Evolutionary conservation across 2,113 vertebrate species (phyloP), one percentile per base, ranked within the genome.

Genomic region (Chitala chitala): DNA sequence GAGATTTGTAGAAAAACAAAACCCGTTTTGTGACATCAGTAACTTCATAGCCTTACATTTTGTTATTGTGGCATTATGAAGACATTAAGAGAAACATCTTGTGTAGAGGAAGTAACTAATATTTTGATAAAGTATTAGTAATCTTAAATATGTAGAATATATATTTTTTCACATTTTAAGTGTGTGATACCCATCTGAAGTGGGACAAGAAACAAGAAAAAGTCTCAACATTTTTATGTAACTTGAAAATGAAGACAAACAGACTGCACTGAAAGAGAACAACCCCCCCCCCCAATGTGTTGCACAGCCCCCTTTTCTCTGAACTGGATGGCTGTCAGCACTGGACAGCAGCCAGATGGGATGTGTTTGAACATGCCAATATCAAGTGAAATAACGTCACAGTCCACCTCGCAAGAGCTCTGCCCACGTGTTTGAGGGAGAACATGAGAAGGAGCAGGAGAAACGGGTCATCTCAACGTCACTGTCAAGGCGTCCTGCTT

Each of bases 131-230:
- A 51, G 48, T 68, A 68, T 68, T 68, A 68, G 64, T 68, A 3
- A 68, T 68, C 42, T 24, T 46, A 68, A 68, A 46, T 68, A 48
- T 36, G 22, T 42, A 33, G 64, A 68, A 68, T 46, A 48, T 68
- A 68, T 68, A 68, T 68, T 68, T 68, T 68, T 68, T 68, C 64
- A 68, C 64, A 46, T 68, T 68, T 48, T 42, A 44, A 68, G 26
- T 46, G 42, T 26, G 38, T 46, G 12, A 44, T 68, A 68, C 24
- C 64, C 17, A n/a, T 44, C 64, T 24, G 15, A 55, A 55, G 38
- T 68, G 42, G 24, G 5, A 46, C 38, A 20, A n/a, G 29, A 68
- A 26, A 12, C 29, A 13, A 31, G 6, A 24, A 48, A 26, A 24
- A 68, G 15, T 38, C 1, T 7, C 22, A 17, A 68, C 1, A 6